Evolutionary conservation across 2,113 vertebrate genomes (phyloP).

Genomic region (Sclerurus mexicanus): DNA sequence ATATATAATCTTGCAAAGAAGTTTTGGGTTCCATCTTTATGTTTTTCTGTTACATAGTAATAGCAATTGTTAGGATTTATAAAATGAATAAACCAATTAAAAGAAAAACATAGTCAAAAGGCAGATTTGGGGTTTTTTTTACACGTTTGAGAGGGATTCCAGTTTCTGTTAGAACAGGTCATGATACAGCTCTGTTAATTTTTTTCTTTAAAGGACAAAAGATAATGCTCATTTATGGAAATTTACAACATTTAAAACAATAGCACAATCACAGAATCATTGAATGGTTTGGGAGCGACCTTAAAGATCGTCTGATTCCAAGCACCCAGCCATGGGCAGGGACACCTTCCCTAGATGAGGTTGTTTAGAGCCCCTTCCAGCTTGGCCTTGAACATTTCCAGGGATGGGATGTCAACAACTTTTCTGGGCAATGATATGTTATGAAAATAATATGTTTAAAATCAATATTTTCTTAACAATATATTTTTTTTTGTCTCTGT

Average conservation of each 20-base stretch:
- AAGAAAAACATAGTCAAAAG: background rate
- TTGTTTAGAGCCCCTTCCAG: background rate
- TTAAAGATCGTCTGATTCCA: background rate
- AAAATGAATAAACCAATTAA: background rate
- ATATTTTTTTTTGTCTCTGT: background rate
- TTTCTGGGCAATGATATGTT: background rate
- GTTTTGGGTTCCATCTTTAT: background rate
- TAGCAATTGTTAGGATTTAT: background rate
- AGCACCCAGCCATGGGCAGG: no score
- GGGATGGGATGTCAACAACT: background rate
- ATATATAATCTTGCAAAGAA: background rate
- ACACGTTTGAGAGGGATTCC: fast-evolving
- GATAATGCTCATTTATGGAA: background rate
- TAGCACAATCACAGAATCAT: background rate
- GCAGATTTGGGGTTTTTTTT: background rate
- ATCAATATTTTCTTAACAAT: background rate
- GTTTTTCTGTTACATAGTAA: background rate
- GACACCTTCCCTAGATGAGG: background rate
- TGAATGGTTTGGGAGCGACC: background rate
- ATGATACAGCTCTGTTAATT: background rate
- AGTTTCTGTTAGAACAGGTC: background rate
- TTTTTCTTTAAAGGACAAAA: background rate
- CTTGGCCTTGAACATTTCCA: background rate
- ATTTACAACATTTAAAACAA: background rate
- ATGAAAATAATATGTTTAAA: background rate